phyloP scores from a whole-genome alignment of 1,140 invertebrate genomes.

The Penaeus japonicus region DNA sequence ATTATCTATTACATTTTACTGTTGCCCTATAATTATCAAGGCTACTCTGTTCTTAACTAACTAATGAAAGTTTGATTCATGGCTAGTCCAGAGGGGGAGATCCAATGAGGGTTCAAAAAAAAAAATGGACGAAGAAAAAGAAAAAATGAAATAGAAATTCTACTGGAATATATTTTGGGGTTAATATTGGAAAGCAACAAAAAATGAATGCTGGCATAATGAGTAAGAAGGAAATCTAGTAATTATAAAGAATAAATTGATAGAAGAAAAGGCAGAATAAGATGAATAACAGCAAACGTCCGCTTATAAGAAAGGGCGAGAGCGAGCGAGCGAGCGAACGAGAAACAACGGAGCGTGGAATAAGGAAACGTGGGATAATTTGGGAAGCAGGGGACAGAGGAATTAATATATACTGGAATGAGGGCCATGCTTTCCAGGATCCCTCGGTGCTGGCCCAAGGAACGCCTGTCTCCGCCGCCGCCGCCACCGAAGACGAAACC shows the following conservation, averaged over 20 bases:
- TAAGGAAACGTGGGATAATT: too few species aligned
- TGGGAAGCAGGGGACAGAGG: too few species aligned
- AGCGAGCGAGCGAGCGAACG: not conserved
- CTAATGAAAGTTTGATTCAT: conserved; percentile 44
- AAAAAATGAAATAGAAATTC: conserved; percentile 17
- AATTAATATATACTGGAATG: too few species aligned
- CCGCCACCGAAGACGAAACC: too few species aligned
- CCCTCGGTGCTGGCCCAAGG: too few species aligned
- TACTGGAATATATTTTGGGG: conserved; percentile 28
- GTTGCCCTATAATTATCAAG: conserved; percentile 30
- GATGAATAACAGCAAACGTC: conserved; percentile 29
- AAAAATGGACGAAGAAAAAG: conserved; percentile 14
- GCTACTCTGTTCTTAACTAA: conserved; percentile 43
- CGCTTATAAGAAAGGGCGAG: conserved; percentile 43
- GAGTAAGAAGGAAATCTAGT: conserved; percentile 36
- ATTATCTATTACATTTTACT: conserved; percentile 46
- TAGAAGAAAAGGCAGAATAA: conserved; percentile 30
- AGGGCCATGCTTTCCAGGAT: too few species aligned
- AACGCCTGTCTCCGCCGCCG: too few species aligned
- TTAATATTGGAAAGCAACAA: conserved; percentile 26
- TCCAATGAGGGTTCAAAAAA: conserved; percentile 17
- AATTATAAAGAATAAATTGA: conserved; percentile 46
- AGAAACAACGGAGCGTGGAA: too few species aligned
- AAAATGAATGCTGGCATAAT: conserved; percentile 48
- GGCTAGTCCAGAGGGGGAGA: not conserved